Base-by-base conservation (phyloP, 2,888 invertebrate species). In the Glaucopsyche alexis region DNA sequence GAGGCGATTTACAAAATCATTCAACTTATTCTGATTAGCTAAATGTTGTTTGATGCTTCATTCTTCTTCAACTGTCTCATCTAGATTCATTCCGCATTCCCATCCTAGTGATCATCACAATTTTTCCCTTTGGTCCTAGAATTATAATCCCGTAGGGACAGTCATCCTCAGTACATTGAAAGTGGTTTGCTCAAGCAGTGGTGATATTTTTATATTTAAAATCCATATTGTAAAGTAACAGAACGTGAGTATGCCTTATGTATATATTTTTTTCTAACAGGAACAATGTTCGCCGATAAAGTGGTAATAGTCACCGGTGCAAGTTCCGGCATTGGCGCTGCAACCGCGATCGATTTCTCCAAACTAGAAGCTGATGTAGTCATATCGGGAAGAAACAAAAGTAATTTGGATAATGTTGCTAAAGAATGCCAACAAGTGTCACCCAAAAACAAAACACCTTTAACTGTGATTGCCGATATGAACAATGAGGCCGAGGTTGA, bases 321-420 rank as follows among this genome's bases (percentile, higher is more conserved):
- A 1, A 96, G 95, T 82, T 96, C 96, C 7, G 96, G 96, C 0
- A 96, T 96, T 75, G 96, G 96, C 16, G 95, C 95, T 7, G 95
- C 94, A 72, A 94, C 96, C 5, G 96, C 96, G 0, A 73, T 94
- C 0, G 94, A 95, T 77, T 95, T 97, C 80, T 93, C 96, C 0
- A 94, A 94, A 81, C 87, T 94, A 7, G 95, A 95, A 70, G 96
- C 95, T 1, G 87, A 86, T 50, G 80, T 96, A 40, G 93, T 94
- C 38, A 94, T 94, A 82, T 95, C 93, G 84, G 97, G 94, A 88
- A 93, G 97, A 80, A 96, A 96, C 83, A 85, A 91, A 70, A 94
- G 94, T 5, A 96, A 96, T 79, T 87, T 97, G 29, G 88, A 94
- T 55, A 93, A 94, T 80, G 94, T 95, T 2, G 94, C 95, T 0